Base-by-base conservation (phyloP, 2,888 invertebrate species). In the Ichneumoninae sp. region DNA sequence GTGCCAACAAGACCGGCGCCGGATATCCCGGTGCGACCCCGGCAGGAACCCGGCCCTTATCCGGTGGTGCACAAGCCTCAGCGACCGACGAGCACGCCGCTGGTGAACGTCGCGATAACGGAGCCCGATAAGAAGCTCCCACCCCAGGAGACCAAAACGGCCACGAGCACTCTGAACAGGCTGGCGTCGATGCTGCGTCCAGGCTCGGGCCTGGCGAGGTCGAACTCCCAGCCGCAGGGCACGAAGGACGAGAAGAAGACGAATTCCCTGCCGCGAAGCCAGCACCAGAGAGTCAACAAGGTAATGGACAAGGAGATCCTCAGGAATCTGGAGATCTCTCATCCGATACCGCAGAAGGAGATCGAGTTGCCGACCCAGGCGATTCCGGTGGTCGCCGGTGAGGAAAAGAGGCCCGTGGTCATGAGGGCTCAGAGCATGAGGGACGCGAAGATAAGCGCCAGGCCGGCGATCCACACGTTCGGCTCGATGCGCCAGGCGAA, bases 401-500 rank as follows among this genome's bases (percentile, higher is more conserved):
- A 7, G 0, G 96, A 96, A 16, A 94, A 95, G 60, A 95, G 95
- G 70, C 93, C 94, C 0, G 95, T 96, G 16, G 96, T 97, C 0
- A 96, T 96, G 94, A 95, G 98, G 74, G 96, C 98, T 0, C 98
- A 98, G 90, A 98, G 98, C 88, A 97, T 98, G 97, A 94, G 97
- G 87, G 96, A 96, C 73, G 91, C 93, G 0, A 92, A 93, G 63
- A 90, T 93, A 5, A 92, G 94, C 0, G 94, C 94, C 19, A 95
- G 96, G 90, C 96, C 97, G 0, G 94, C 94, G 0, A 95, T 97
- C 47, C 97, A 96, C 85, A 96, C 96, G 44, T 98, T 98, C 89
- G 98, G 98, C 0, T 98, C 98, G 0, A 97, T 98, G 97, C 94
- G 98, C 40, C 96, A 97, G 88, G 95, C 96, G 0, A 95, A 95